Percentiles rank a stretch among this genome's conserved stretches.
Conservation (phyloP, 2,888 invertebrate species). For the Lysandra coridon region DNA sequence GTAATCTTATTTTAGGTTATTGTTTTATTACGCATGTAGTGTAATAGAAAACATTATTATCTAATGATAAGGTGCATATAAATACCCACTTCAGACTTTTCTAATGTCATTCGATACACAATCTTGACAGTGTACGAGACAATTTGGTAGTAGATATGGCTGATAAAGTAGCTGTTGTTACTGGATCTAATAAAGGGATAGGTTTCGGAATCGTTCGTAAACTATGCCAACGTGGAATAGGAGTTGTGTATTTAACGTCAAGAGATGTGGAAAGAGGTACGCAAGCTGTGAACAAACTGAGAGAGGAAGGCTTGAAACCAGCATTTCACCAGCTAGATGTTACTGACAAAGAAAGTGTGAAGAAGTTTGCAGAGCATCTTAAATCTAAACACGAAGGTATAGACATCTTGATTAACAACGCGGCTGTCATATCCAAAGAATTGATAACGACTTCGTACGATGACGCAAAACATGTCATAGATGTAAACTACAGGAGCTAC, state of each 20-base stretch:
- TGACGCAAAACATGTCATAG: conserved; percentile 43
- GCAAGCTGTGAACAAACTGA: conserved; percentile 75
- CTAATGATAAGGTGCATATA: neutral
- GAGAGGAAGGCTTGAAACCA: conserved; percentile 68
- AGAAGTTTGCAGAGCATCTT: conserved; percentile 43
- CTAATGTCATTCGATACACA: neutral
- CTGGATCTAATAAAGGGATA: conserved; percentile 85
- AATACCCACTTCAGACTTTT: neutral
- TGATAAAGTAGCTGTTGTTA: conserved; percentile 66
- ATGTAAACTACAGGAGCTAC: conserved; percentile 44
- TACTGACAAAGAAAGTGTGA: conserved; percentile 44
- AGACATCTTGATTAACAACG: conserved; percentile 51
- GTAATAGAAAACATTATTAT: neutral
- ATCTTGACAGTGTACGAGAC: neutral
- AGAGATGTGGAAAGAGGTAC: conserved; percentile 76
- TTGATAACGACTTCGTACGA: conserved; percentile 42
- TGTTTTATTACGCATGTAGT: neutral
- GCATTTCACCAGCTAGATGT: conserved; percentile 48
- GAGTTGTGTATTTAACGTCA: conserved; percentile 83
- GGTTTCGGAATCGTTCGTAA: conserved; percentile 82
- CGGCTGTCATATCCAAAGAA: conserved; percentile 43
- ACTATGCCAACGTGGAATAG: conserved; percentile 80
- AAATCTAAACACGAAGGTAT: conserved; percentile 47
- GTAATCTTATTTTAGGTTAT: too few relatives aligned
- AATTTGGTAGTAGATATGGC: conserved; percentile 40